phyloP scores from a whole-genome alignment of 2,797 vertebrate genomes.

The Megaceryle alcyon region DNA sequence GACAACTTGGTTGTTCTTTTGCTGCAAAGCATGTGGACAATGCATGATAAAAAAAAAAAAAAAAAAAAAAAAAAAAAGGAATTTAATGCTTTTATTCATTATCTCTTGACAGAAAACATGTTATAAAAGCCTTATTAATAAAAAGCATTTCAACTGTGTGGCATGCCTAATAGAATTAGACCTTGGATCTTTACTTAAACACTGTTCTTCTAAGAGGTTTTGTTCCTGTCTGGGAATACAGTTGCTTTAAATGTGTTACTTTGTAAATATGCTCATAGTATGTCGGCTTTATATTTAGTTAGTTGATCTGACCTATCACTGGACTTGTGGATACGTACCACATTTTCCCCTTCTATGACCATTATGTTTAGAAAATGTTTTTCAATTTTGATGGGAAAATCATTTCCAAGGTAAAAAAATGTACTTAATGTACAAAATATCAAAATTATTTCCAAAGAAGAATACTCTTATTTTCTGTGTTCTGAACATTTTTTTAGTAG shows the following conservation, averaged over 20 bases:
- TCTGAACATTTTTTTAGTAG: not conserved
- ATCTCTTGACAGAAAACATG: not conserved
- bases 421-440: not conserved
- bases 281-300: not conserved
- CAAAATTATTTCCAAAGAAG: not conserved
- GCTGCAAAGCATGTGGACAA: conserved; percentile 34
- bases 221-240: not conserved
- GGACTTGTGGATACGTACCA: not conserved
- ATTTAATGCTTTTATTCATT: conserved; percentile 16
- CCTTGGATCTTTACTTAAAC: not conserved
- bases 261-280: not conserved
- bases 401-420: not conserved
- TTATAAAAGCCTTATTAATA: not conserved
- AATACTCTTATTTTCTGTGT: not conserved
- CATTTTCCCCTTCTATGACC: not conserved
- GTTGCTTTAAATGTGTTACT: not conserved
- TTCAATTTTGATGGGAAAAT: not conserved
- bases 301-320: not conserved
- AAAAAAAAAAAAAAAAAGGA: not conserved
- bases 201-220: not conserved
- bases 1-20: conserved; percentile 18
- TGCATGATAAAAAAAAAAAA: not conserved
- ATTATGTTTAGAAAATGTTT: not conserved
- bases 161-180: not conserved
- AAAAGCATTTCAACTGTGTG: not conserved